These are phyloP conservation scores for Chouioia cunea DNA, from an alignment of 2,888 invertebrate genomes.

Conservation along the genomic window DNA sequence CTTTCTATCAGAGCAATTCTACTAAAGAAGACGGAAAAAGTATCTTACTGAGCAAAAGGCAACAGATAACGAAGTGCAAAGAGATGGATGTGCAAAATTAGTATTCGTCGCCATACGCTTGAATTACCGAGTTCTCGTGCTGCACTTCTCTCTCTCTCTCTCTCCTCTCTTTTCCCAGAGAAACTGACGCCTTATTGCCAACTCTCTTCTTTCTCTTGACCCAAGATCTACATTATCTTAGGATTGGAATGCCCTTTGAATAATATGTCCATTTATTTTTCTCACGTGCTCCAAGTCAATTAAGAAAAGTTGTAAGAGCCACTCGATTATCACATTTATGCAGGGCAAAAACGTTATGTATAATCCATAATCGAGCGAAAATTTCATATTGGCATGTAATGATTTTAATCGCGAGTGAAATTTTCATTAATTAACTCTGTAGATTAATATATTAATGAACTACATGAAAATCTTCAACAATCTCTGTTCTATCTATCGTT, in stretches of 20 bases:
- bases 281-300: conserved; percentile 60
- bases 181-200: conserved; percentile 27
- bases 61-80: conserved; percentile 47
- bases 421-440: conserved; percentile 28
- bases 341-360: conserved; percentile 2
- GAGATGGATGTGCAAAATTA: conserved; percentile 66
- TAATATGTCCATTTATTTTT: conserved; percentile 66
- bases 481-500: neutral
- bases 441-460: conserved; percentile 17
- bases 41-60: conserved; percentile 29
- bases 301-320: conserved; percentile 52
- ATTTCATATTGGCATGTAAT: conserved; percentile 15
- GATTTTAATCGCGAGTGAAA: neutral
- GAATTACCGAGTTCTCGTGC: conserved; percentile 62
- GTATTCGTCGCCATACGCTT: conserved; percentile 66
- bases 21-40: conserved; percentile 34
- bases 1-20: conserved; percentile 18
- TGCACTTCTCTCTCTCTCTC: conserved; percentile 43
- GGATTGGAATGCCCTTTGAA: conserved; percentile 55
- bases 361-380: conserved; percentile 25
- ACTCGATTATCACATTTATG: conserved; percentile 13
- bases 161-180: conserved; percentile 25
- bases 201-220: conserved; percentile 44
- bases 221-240: conserved; percentile 60
- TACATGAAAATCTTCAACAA: neutral